Evolutionary conservation across 2,888 invertebrate genomes (phyloP).

Genomic region (Leptinotarsa juncta): DNA sequence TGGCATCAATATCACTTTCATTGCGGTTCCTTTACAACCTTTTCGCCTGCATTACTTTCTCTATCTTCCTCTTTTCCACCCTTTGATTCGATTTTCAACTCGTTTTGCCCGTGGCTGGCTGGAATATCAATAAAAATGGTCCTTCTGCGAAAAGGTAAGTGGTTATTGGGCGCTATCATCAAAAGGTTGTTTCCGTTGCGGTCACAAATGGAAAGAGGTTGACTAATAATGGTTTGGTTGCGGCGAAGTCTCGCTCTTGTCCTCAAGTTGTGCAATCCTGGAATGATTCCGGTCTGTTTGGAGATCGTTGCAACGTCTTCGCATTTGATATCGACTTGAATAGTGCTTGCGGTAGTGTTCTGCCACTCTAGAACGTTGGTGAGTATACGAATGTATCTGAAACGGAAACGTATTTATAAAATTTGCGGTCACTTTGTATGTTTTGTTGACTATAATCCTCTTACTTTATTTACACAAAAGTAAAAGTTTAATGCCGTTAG

Average conservation of each 20-base stretch:
- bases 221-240: constrained; percentile 52
- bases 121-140: constrained; percentile 17
- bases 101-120: constrained; percentile 5
- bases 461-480: too few relatives aligned
- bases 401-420: constrained; percentile 14
- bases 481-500: too few relatives aligned
- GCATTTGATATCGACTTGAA: constrained; percentile 68
- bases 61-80: constrained; percentile 55
- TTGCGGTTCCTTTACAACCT: constrained; percentile 32
- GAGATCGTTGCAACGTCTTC: constrained; percentile 63
- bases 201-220: constrained; percentile 66
- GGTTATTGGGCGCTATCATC: constrained; percentile 74
- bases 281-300: constrained; percentile 48
- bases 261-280: constrained; percentile 54
- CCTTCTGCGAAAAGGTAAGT: constrained; percentile 57
- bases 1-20: not conserved
- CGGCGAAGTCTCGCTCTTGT: constrained; percentile 60
- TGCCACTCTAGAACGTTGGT: constrained; percentile 93
- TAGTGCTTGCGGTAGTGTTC: constrained; percentile 65
- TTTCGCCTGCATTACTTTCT: constrained; percentile 37
- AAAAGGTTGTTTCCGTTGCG: constrained; percentile 75
- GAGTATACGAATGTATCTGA: constrained; percentile 87
- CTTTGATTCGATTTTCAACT: constrained; percentile 57
- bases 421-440: too few relatives aligned
- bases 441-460: too few relatives aligned